phyloP scores from a whole-genome alignment of 2,113 vertebrate genomes.

The Xyrauchen texanus region DNA sequence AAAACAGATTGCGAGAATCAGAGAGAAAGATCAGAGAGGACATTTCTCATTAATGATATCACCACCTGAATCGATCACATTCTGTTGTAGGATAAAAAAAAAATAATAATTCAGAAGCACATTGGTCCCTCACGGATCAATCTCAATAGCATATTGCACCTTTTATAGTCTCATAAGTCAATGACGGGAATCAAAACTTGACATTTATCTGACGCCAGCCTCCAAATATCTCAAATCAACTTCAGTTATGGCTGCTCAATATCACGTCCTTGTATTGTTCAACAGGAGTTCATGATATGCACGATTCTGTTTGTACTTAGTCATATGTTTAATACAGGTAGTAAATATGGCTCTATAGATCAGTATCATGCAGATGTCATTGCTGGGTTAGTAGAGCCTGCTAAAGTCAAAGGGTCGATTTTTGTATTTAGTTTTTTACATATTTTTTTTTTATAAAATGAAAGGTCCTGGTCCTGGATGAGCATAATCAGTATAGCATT shows the following conservation, averaged over 20 bases:
- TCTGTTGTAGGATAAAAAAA: constrained; percentile 1
- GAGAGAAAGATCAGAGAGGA: neutral
- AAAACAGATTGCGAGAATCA: neutral
- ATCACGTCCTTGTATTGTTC: neutral
- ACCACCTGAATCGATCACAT: constrained; percentile 52
- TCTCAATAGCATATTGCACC: constrained; percentile 25
- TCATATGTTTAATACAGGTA: neutral
- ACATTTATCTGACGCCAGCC: constrained; percentile 11
- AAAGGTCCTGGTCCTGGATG: no score
- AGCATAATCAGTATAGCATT: no score
- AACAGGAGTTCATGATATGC: constrained; percentile 3
- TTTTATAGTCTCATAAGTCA: constrained; percentile 34
- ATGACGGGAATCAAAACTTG: constrained; percentile 41
- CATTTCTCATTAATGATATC: constrained; percentile 58
- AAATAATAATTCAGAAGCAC: constrained; percentile 27
- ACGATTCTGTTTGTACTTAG: no score
- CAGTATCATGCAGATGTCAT: no score
- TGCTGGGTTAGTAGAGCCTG: no score
- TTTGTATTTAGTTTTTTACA: no score
- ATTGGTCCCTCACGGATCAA: constrained; percentile 53
- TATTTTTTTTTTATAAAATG: no score
- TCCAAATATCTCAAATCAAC: constrained; percentile 45
- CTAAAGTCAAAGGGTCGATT: no score
- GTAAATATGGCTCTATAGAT: neutral
- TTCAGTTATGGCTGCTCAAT: neutral